These are phyloP conservation scores for Tiliqua scincoides DNA, from an alignment of 2,113 vertebrate species.

Conservation along the genomic window DNA sequence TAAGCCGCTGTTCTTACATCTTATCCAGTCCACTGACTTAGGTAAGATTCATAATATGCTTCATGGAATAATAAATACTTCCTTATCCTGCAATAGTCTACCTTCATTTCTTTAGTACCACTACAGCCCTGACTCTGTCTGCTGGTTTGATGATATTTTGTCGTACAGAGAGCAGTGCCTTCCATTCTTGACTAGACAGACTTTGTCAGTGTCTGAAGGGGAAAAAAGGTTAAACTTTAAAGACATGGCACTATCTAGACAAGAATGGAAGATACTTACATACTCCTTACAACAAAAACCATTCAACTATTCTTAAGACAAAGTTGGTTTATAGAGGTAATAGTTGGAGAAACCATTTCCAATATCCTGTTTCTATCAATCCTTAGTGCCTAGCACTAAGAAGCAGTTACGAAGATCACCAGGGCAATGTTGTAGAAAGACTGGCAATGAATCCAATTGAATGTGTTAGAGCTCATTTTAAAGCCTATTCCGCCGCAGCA, in stretches of 20 bases:
- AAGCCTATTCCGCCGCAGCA: too few relatives aligned
- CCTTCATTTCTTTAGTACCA: background rate
- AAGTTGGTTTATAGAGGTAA: too few relatives aligned
- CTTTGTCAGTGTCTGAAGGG: background rate
- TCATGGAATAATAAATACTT: background rate
- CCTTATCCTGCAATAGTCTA: background rate
- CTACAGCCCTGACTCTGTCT: background rate
- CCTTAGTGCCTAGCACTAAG: too few relatives aligned
- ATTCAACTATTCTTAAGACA: background rate
- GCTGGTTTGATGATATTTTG: background rate
- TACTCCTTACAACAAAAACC: background rate
- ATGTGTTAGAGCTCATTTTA: too few relatives aligned
- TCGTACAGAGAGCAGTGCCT: background rate
- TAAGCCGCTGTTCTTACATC: background rate
- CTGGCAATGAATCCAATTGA: too few relatives aligned
- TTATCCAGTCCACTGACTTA: background rate
- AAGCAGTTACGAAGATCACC: too few relatives aligned
- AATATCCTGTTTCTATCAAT: background rate
- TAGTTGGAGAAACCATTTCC: slow-evolving; percentile 22
- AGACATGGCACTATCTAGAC: background rate
- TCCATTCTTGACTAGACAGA: background rate
- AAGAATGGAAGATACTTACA: background rate
- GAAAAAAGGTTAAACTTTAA: background rate
- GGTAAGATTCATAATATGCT: background rate
- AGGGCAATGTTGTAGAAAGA: too few relatives aligned